Evolutionary conservation across 2,797 vertebrate genomes (phyloP).

Genomic region (Gobio occitaniae): DNA sequence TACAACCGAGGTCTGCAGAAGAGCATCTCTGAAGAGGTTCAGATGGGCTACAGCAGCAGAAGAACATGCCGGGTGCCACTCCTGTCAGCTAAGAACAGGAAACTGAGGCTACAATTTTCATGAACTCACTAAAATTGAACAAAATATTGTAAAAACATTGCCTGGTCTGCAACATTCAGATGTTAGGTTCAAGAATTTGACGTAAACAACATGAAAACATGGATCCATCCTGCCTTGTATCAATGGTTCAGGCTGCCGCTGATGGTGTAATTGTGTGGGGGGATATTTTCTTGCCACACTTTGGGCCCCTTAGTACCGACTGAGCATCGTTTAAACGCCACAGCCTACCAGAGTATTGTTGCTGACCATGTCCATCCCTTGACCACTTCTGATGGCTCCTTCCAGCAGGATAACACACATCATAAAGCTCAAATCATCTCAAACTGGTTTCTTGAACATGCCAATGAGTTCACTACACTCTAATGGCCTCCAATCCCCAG

Average conservation of each 20-base stretch:
- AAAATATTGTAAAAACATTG: background rate
- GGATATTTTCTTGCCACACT: background rate
- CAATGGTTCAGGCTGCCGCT: background rate
- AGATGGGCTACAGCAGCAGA: background rate
- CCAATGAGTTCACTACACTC: background rate
- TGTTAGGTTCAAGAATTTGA: constrained; percentile 49
- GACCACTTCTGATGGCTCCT: constrained; percentile 23
- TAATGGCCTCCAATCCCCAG: no score
- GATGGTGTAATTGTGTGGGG: background rate
- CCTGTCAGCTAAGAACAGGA: background rate
- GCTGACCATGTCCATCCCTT: constrained; percentile 21
- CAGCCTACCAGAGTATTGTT: background rate
- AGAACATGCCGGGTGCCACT: background rate
- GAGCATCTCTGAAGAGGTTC: background rate
- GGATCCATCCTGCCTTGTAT: background rate
- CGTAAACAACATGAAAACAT: constrained; percentile 36
- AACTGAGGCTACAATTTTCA: background rate
- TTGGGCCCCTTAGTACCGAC: background rate
- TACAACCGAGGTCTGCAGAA: background rate
- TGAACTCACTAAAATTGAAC: background rate
- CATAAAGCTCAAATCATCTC: background rate
- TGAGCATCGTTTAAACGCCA: background rate
- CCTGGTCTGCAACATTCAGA: background rate
- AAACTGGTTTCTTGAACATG: background rate
- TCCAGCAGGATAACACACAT: background rate